phyloP scores from a whole-genome alignment of 53 echinoderm and acorn worm species.

The Paelopatides confundens region DNA sequence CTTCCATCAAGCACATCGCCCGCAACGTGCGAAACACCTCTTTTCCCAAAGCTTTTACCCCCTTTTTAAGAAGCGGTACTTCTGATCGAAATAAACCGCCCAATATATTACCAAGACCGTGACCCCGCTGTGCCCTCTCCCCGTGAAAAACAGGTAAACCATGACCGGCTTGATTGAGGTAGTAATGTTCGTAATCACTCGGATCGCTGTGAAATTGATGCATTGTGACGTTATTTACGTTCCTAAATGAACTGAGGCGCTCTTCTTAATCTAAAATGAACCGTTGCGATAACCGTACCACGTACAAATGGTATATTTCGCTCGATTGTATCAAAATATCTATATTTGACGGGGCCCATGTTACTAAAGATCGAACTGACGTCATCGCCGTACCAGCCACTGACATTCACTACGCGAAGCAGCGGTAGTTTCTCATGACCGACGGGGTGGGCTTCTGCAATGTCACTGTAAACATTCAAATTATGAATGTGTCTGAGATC shows the following conservation, averaged over 20 bases:
- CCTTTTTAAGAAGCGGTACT: constrained; percentile 48
- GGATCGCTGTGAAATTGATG: neutral
- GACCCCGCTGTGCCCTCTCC: constrained; percentile 17
- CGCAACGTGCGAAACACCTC: constrained; percentile 37
- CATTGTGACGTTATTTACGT: neutral
- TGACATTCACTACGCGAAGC: constrained; percentile 66
- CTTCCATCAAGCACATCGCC: constrained; percentile 10
- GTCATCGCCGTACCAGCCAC: constrained; percentile 48
- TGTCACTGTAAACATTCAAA: constrained; percentile 56
- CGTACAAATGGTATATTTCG: constrained; percentile 71
- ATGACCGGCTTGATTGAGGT: constrained; percentile 41
- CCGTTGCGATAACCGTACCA: constrained; percentile 66
- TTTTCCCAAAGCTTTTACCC: constrained; percentile 58
- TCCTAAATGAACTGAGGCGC: constrained; percentile 7
- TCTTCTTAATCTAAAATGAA: constrained; percentile 62
- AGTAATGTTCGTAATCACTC: constrained; percentile 28
- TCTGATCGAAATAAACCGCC: constrained; percentile 63
- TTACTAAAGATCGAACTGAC: neutral
- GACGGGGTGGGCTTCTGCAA: constrained; percentile 55
- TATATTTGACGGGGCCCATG: neutral
- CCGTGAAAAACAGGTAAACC: constrained; percentile 43
- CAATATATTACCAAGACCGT: constrained; percentile 58
- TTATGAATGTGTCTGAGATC: constrained; percentile 49
- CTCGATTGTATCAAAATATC: constrained; percentile 18
- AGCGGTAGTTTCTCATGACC: constrained; percentile 64